Evolutionary conservation across 2,113 vertebrate species (phyloP).

Genomic region (Propithecus coquereli): DNA sequence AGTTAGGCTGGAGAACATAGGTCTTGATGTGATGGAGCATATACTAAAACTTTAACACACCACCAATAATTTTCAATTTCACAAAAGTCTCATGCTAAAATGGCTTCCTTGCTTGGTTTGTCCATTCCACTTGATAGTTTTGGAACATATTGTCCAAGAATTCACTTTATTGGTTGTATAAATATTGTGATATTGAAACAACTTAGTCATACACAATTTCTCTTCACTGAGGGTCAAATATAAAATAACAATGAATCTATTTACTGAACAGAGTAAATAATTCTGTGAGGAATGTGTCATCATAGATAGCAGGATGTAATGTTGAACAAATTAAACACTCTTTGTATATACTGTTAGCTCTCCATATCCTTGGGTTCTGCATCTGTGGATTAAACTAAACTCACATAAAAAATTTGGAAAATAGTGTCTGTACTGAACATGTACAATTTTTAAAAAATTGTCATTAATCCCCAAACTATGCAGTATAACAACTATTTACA

Average conservation of each 20-base stretch:
- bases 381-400: no score
- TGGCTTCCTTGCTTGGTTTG: neutral
- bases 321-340: neutral
- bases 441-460: no score
- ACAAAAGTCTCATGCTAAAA: neutral
- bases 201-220: neutral
- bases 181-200: neutral
- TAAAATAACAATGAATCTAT: neutral
- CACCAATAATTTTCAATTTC: neutral
- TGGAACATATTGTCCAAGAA: neutral
- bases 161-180: neutral
- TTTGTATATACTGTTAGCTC: no score
- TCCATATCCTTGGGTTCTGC: no score
- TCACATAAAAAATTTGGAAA: neutral
- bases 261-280: neutral
- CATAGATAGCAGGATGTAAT: neutral
- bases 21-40: neutral
- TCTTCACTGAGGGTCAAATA: neutral
- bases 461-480: neutral
- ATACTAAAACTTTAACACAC: neutral
- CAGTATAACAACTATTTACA: neutral
- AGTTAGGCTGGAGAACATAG: no score
- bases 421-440: neutral
- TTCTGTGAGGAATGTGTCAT: neutral
- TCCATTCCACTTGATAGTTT: neutral